Percentiles rank a stretch among this genome's conserved stretches.
phyloP scores from a whole-genome alignment of 2,888 invertebrate genomes.

The Clostera curtula region DNA sequence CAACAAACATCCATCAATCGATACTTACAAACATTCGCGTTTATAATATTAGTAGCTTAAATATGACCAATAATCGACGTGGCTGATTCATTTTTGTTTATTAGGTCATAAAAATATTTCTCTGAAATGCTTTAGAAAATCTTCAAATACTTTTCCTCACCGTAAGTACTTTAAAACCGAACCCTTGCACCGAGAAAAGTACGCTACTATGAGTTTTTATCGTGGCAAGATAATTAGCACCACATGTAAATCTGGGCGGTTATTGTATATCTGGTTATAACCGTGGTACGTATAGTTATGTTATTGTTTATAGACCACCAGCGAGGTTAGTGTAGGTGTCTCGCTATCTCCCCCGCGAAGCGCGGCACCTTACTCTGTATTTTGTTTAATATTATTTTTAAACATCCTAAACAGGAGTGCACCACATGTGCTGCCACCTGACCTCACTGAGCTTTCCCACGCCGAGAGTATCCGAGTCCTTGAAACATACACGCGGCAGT shows the following conservation, averaged over 20 bases:
- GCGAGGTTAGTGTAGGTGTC: constrained; percentile 21
- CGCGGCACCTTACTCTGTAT: constrained; percentile 51
- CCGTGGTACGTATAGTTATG: constrained; percentile 51
- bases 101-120: too few relatives aligned
- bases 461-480: constrained; percentile 43
- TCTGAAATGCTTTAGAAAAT: too few relatives aligned
- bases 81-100: too few relatives aligned
- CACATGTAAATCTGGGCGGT: constrained; percentile 27
- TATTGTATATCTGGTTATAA: constrained; percentile 33
- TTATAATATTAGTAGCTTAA: too few relatives aligned
- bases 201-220: constrained; percentile 25
- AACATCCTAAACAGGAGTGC: constrained; percentile 60
- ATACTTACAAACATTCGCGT: too few relatives aligned
- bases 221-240: constrained; percentile 38
- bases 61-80: too few relatives aligned
- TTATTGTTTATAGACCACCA: constrained; percentile 70
- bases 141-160: too few relatives aligned
- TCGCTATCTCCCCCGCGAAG: constrained; percentile 59
- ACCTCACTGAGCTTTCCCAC: constrained; percentile 69
- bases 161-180: too few relatives aligned
- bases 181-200: constrained; percentile 23
- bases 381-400: constrained; percentile 67
- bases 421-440: constrained; percentile 71
- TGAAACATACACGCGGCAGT: constrained; percentile 48
- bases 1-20: too few relatives aligned